These are phyloP conservation scores for Solen grandis DNA, from an alignment of 1,140 invertebrate genomes.

Conservation along the genomic window DNA sequence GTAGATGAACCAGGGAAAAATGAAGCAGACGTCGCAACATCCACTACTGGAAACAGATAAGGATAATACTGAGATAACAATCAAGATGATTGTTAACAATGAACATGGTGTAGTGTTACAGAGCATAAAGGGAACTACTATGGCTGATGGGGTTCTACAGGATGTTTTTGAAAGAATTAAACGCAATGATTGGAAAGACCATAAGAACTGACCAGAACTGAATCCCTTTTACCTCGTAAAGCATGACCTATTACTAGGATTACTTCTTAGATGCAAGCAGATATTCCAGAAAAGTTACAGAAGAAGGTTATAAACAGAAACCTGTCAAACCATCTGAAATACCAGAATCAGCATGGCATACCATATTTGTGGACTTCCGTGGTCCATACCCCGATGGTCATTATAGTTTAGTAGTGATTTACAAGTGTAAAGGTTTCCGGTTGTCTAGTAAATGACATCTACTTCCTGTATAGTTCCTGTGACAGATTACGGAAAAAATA, in stretches of 20 bases:
- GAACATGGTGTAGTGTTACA: constrained; percentile 11
- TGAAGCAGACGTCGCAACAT: constrained; percentile 59
- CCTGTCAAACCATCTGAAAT: constrained; percentile 26
- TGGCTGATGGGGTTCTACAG: not conserved
- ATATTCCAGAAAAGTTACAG: constrained; percentile 56
- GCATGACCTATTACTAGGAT: constrained; percentile 36
- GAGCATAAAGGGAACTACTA: not conserved
- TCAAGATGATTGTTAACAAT: constrained; percentile 25
- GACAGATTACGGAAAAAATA: constrained; percentile 5
- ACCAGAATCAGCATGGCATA: constrained; percentile 61
- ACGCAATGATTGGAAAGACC: constrained; percentile 4
- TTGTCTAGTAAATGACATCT: constrained; percentile 49
- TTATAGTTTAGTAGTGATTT: constrained; percentile 59
- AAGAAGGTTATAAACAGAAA: constrained; percentile 41
- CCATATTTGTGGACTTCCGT: constrained; percentile 59
- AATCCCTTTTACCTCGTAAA: constrained; percentile 32
- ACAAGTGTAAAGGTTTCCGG: constrained; percentile 66
- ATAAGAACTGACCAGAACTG: constrained; percentile 17
- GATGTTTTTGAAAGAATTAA: constrained; percentile 8
- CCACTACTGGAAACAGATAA: not conserved
- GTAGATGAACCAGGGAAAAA: constrained; percentile 48
- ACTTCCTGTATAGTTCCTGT: constrained; percentile 20
- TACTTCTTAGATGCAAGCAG: constrained; percentile 46
- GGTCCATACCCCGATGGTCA: constrained; percentile 60
- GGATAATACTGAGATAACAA: not conserved